Evolutionary conservation across 2,888 invertebrate genomes (phyloP), one percentile per base, ranked within the genome.

Genomic region (Branchipolynoe longqiensis): DNA sequence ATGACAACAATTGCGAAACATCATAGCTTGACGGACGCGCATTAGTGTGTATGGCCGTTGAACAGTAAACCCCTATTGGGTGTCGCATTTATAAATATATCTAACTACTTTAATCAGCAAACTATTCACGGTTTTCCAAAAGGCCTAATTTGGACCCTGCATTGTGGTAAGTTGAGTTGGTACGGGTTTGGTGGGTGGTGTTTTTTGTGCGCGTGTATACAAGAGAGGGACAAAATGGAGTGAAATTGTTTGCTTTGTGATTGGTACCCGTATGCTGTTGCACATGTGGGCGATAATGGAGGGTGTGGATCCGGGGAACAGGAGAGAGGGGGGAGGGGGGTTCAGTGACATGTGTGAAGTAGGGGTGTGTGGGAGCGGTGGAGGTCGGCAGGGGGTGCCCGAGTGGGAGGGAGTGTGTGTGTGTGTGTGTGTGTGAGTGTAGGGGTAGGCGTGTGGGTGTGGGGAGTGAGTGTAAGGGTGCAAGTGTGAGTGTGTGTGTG

Each of bases 181-280:
- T n/a, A n/a, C n/a, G n/a, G n/a, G n/a, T n/a, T n/a, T n/a, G n/a
- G n/a, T n/a, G n/a, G n/a, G n/a, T n/a, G n/a, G n/a, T n/a, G n/a
- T n/a, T n/a, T n/a, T n/a, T n/a, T n/a, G n/a, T n/a, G n/a, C n/a
- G n/a, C n/a, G n/a, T n/a, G n/a, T n/a, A n/a, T n/a, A n/a, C n/a
- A n/a, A n/a, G n/a, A n/a, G n/a, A n/a, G n/a, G n/a, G n/a, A n/a
- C n/a, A 28, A 62, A 58, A 62, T 3, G 62, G 25, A 62, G 25
- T 31, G 28, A 31, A 2, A 38, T 2, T n/a, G 31, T 36, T 36
- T 69, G 69, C 4, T 0, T 36, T 33, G 6, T 3, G 69, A 69
- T 69, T 69, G 69, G 38, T 69, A n/a, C 36, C 69, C 69, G 69
- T 69, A 69, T 69, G 69, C n/a, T 36, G n/a, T n/a, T n/a, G 38